Evolutionary conservation across 2,797 vertebrate species (phyloP).

Genomic region (Schizothorax lantsangensis): DNA sequence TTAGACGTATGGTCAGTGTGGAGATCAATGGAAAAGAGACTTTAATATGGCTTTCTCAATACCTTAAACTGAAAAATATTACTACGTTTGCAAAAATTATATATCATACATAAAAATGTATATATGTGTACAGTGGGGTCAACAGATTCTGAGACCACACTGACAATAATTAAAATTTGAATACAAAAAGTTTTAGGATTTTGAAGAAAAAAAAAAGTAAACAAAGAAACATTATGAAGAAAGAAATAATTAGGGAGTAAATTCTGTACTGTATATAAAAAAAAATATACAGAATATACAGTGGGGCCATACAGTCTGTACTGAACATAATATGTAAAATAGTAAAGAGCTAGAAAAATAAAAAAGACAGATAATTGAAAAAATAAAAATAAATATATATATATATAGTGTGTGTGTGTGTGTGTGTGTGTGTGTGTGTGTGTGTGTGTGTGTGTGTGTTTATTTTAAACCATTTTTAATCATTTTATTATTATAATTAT

Average conservation of each 20-base stretch:
- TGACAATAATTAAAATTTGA: neutral
- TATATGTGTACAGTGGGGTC: neutral
- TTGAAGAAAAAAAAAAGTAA: neutral
- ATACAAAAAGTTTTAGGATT: neutral
- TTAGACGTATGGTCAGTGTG: slow-evolving; percentile 32
- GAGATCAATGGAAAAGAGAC: slow-evolving; percentile 18
- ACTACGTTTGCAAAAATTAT: neutral
- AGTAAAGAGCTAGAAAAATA: neutral
- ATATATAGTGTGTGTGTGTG: neutral
- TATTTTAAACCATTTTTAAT: no score
- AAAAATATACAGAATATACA: neutral
- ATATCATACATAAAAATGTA: neutral
- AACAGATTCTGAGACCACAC: neutral
- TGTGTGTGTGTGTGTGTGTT: no score
- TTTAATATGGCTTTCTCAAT: neutral
- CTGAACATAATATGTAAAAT: neutral
- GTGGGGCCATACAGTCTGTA: neutral
- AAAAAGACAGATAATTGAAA: neutral
- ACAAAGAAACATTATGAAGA: neutral
- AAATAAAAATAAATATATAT: neutral
- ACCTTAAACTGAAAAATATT: neutral
- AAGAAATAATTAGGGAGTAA: neutral
- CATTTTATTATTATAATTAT: no score
- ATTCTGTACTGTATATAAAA: no score
- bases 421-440: no score